These are phyloP conservation scores for Anguilla rostrata DNA, from an alignment of 2,113 vertebrate species.

Conservation along the genomic window DNA sequence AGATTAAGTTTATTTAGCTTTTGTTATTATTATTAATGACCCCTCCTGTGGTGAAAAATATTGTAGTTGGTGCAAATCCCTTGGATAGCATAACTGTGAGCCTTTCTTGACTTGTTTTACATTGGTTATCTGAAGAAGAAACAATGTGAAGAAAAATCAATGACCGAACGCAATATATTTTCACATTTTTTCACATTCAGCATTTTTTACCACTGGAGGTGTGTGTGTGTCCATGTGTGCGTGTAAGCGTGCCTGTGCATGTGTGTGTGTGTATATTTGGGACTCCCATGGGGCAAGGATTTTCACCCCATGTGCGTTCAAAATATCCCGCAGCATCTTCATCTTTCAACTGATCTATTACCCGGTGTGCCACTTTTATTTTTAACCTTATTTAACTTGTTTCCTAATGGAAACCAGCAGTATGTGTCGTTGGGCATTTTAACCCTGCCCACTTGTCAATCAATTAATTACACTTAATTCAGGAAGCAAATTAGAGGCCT, in stretches of 20 bases:
- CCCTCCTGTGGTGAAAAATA: background rate
- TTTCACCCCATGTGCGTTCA: background rate
- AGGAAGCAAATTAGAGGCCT: slow-evolving; percentile 25
- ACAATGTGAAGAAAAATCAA: background rate
- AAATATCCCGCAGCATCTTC: background rate
- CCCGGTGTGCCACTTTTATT: background rate
- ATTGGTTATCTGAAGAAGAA: background rate
- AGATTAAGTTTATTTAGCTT: slow-evolving; percentile 23
- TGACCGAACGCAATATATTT: background rate
- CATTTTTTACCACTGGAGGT: background rate
- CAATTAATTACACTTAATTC: slow-evolving; percentile 35
- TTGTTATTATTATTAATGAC: background rate
- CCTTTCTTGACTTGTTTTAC: background rate
- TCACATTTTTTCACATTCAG: no score
- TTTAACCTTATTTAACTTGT: background rate
- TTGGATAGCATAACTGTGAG: background rate
- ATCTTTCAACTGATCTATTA: background rate
- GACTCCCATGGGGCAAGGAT: background rate
- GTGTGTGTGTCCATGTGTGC: no score
- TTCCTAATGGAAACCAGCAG: slow-evolving; percentile 11
- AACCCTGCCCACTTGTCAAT: slow-evolving; percentile 28
- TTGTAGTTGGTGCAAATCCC: background rate
- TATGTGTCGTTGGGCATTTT: slow-evolving; percentile 10
- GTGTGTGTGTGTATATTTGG: background rate
- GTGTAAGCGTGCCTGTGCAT: no score